These are phyloP conservation scores for Bradypodion ventrale DNA, from an alignment of 2,797 vertebrate species.

Conservation along the genomic window DNA sequence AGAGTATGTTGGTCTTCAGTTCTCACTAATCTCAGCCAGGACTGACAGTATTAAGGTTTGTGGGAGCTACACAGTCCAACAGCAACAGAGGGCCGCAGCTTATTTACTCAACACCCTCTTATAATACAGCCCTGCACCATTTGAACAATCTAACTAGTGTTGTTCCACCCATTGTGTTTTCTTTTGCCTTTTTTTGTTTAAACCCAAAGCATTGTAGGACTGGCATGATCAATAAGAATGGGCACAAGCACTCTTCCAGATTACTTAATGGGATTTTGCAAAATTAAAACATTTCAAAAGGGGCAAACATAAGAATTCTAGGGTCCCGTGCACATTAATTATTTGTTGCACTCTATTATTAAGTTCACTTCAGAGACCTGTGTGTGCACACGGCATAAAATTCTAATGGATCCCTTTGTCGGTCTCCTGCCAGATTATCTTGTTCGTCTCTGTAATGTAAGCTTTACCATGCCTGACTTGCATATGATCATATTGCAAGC, in stretches of 20 bases:
- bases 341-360: background rate
- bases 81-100: background rate
- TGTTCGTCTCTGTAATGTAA: conserved; percentile 16
- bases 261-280: background rate
- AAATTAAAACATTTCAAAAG: conserved; percentile 26
- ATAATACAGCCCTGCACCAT: background rate
- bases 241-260: background rate
- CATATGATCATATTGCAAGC: background rate
- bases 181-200: background rate
- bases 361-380: background rate
- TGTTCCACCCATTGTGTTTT: background rate
- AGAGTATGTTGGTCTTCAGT: background rate
- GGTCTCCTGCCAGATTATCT: background rate
- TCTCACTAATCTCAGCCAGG: background rate
- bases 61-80: background rate
- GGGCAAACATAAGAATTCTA: conserved; percentile 7
- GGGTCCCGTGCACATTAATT: conserved; percentile 8
- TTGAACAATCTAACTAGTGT: background rate
- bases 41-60: background rate
- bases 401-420: conserved; percentile 8
- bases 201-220: background rate
- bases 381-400: background rate
- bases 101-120: too few species aligned
- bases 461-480: conserved; percentile 12
- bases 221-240: background rate